phyloP scores from a whole-genome alignment of 2,888 invertebrate species.

The Fabriciana adippe region DNA sequence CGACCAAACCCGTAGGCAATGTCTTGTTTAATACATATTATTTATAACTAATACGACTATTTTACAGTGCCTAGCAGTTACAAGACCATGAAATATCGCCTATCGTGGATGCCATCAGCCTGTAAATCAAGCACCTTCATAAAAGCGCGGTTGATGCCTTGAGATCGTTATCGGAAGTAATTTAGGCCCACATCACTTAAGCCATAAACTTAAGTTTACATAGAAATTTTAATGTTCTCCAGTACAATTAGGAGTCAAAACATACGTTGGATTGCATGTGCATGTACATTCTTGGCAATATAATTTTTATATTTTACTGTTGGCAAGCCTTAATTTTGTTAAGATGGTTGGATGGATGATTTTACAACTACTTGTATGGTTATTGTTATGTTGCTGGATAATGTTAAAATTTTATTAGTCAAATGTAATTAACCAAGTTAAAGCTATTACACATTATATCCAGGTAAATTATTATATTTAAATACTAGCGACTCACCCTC shows the following conservation, averaged over 20 bases:
- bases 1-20: no score
- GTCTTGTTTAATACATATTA: no score
- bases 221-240: constrained; percentile 5
- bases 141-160: constrained; percentile 31
- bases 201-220: constrained; percentile 30
- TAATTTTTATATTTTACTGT: no score
- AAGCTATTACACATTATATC: no score
- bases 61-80: neutral
- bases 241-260: neutral
- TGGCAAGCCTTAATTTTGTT: no score
- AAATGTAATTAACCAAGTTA: no score
- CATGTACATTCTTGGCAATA: neutral
- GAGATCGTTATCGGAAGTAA: constrained; percentile 35
- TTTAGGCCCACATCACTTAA: constrained; percentile 27
- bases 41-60: neutral
- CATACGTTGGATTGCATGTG: neutral
- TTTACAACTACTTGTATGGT: no score
- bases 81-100: constrained; percentile 19
- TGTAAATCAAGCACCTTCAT: constrained; percentile 38
- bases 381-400: no score
- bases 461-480: no score
- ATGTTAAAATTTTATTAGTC: no score
- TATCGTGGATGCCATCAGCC: constrained; percentile 35
- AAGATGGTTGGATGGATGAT: no score
- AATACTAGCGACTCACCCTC: no score